Base-by-base conservation (phyloP, 2,888 invertebrate species). In the Cetonia aurata region DNA sequence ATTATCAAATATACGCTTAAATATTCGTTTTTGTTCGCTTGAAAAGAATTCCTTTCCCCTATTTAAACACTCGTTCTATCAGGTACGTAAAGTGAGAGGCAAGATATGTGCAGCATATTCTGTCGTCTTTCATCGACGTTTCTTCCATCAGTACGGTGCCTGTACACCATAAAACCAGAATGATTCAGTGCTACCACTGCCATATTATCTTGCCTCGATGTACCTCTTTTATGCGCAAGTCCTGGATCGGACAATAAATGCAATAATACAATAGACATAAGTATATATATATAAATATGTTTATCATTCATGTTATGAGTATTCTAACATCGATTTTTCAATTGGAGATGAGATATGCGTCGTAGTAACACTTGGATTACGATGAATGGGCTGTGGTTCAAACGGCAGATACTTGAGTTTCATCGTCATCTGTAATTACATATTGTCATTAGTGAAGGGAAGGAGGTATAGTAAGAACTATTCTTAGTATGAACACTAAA, bases 381-480 rank as follows among this genome's bases (percentile, higher is more conserved):
- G 12, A 37, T 50, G 42, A 48, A 25, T 25, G 19, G 13, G 33
- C 1, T 48, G 44, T 55, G 4, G 31, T 79, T 83, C 80, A 85
- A 74, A 90, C 90, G 71, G 90, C 90, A 67, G 90, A 90, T 74
- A 90, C 90, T 84, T 90, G 90, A 68, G 90, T 88, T 80, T 89
- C 89, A 79, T 90, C 90, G 78, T 90, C 90, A 86, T 89, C 89
- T 89, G 86, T 73, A 85, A 86, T 81, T 81, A 78, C 82, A 57
- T 55, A 48, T 19, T 53, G n/a, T 48, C 3, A 46, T 19, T 31
- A 3, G 12, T 44, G 10, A 41, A 33, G 41, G 3, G 46, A 12
- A 2, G 25, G 12, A 46, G 13, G 10, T 9, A n/a, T 17, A 19
- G 9, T 33, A 10, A 25, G n/a, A 0, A 12, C 8, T 12, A n/a